Evolutionary conservation across 2,113 vertebrate genomes (phyloP).

Genomic region (Eulemur rufifrons): DNA sequence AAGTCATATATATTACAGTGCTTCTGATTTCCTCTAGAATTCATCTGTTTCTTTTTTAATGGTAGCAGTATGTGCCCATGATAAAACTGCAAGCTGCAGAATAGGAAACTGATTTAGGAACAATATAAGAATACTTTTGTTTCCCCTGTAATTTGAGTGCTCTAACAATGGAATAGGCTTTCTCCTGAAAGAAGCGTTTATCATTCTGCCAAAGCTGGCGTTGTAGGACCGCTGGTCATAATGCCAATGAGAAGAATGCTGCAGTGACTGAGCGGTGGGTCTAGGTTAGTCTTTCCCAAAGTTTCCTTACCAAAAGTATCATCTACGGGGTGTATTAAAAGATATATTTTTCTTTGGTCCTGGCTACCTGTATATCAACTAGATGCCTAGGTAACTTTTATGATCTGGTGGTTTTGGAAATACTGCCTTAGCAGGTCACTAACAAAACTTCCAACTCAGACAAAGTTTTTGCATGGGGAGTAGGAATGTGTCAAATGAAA

Average conservation of each 20-base stretch:
- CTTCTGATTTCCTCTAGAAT: constrained; percentile 45
- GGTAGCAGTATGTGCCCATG: neutral
- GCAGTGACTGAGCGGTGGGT: accelerated
- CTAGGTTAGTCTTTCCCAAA: neutral
- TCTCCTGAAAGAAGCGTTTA: neutral
- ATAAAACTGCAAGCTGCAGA: constrained; percentile 35
- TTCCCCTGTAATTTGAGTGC: neutral
- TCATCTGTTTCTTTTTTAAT: constrained; percentile 24
- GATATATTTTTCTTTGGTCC: neutral
- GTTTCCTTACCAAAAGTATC: neutral
- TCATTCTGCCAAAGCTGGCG: neutral
- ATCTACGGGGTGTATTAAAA: neutral
- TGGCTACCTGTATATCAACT: neutral
- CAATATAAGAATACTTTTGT: neutral
- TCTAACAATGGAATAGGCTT: neutral
- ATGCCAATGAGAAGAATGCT: neutral
- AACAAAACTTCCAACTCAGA: neutral
- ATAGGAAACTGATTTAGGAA: constrained; percentile 36
- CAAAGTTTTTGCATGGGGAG: neutral
- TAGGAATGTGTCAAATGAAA: neutral
- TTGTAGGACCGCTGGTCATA: neutral
- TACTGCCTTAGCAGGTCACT: neutral
- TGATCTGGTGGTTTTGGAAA: neutral
- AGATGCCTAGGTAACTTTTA: neutral
- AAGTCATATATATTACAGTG: constrained; percentile 65